phyloP scores from a whole-genome alignment of 2,888 invertebrate species.

The Macaria liturata region DNA sequence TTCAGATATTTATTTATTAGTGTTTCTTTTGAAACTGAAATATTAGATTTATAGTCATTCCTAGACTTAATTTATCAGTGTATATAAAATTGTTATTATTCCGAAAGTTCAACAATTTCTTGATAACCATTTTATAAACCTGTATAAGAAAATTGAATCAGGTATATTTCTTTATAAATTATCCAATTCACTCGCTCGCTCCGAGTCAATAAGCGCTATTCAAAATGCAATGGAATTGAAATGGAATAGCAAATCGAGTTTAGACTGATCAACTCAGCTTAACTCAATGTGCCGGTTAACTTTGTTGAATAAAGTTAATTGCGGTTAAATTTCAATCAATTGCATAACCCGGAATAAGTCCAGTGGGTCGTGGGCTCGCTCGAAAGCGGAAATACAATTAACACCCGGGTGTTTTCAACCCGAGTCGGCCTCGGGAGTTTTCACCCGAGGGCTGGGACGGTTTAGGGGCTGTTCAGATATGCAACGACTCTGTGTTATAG shows the following conservation, averaged over 20 bases:
- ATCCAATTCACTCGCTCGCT: not conserved
- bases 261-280: conserved; percentile 19
- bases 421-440: conserved; percentile 27
- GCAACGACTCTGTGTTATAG: not conserved
- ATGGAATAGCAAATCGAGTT: conserved; percentile 23
- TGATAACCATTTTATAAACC: not conserved
- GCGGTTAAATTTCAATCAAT: conserved; percentile 36
- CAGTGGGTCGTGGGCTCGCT: conserved; percentile 34
- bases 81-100: no score
- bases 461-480: not conserved
- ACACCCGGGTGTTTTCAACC: conserved; percentile 39
- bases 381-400: conserved; percentile 45
- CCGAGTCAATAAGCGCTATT: conserved; percentile 16
- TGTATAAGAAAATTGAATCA: no score
- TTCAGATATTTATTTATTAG: no score
- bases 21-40: no score
- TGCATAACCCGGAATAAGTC: conserved; percentile 38
- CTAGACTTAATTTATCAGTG: no score
- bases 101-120: no score
- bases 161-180: not conserved
- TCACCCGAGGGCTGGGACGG: not conserved
- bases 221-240: conserved; percentile 24
- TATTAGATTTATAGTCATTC: no score
- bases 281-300: conserved; percentile 20
- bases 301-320: conserved; percentile 24